Base-by-base conservation (phyloP, 1,140 invertebrate species). In the Caligus rogercresseyi region DNA sequence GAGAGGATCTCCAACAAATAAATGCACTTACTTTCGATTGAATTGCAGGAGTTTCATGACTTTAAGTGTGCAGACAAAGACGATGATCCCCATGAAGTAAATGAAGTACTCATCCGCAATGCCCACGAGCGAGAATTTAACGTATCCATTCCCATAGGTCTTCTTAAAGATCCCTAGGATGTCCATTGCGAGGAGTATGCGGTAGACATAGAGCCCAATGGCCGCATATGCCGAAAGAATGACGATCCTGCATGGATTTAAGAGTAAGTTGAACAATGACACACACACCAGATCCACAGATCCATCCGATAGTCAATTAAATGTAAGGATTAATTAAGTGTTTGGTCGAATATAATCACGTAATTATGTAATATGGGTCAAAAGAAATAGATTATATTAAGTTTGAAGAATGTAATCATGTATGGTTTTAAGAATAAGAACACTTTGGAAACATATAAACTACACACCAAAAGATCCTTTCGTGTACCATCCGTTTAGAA, bases 11-110 rank as follows among this genome's bases (percentile, higher is more conserved):
- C 2, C 25, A 53, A 15, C 3, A 13, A 53, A 75, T 55, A 14
- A 71, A 71, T 60, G n/a, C n/a, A 78, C 77, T 60, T 72, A 68
- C 58, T 73, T 69, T 58, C 73, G 74, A 70, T 79, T 80, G 69
- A 79, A 79, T 51, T 76, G 68, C 2, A 80, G 68, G 0, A 80
- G 69, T 63, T 75, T 74, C 23, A 78, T 67, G 67, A 79, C 77
- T 67, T 79, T 79, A 3, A 79, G 65, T 15, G 73, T 76, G 4
- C 71, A 71, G 25, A 78, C 69, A 68, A 78, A 79, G 13, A 78
- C 71, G 11, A 77, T 66, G 61, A 75, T 73, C 14, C 73, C 76
- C 18, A 78, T 70, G 20, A 77, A 70, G 65, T 76, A 76, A 23
- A 68, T 69, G 63, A 76, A 76, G 18, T 72, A 52, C 31, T 78